phyloP scores from a whole-genome alignment of 2,797 vertebrate genomes.

The Balearica regulorum region DNA sequence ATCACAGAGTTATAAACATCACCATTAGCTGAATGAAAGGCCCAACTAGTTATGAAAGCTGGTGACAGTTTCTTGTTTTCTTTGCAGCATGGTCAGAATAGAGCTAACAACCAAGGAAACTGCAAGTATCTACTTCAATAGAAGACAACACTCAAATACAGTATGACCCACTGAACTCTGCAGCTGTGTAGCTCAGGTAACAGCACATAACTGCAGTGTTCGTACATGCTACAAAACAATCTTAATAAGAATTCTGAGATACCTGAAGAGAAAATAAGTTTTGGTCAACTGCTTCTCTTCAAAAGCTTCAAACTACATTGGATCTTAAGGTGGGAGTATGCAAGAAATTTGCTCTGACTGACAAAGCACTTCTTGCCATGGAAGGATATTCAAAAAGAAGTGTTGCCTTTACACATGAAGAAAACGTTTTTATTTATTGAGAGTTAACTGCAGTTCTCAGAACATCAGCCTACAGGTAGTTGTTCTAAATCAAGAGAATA shows the following conservation, averaged over 20 bases:
- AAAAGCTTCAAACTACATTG: neutral
- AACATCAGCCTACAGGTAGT: neutral
- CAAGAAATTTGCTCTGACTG: neutral
- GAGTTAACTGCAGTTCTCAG: neutral
- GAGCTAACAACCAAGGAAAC: slow-evolving; percentile 54
- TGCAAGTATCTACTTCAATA: neutral
- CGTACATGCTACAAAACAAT: neutral
- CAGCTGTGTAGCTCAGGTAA: neutral
- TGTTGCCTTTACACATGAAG: neutral
- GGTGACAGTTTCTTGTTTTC: neutral
- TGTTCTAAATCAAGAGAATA: neutral
- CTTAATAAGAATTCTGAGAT: neutral
- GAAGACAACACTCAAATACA: neutral
- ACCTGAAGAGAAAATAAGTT: neutral
- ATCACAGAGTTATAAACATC: neutral
- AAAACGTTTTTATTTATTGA: neutral
- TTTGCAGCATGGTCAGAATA: neutral
- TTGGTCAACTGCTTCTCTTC: neutral
- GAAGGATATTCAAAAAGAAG: neutral
- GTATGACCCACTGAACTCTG: neutral
- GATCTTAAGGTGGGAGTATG: neutral
- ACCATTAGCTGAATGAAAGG: neutral
- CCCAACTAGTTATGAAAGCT: neutral
- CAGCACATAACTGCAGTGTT: neutral
- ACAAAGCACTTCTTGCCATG: neutral